Conservation (phyloP, 2,113 vertebrate genomes). For the Ginglymostoma cirratum region DNA sequence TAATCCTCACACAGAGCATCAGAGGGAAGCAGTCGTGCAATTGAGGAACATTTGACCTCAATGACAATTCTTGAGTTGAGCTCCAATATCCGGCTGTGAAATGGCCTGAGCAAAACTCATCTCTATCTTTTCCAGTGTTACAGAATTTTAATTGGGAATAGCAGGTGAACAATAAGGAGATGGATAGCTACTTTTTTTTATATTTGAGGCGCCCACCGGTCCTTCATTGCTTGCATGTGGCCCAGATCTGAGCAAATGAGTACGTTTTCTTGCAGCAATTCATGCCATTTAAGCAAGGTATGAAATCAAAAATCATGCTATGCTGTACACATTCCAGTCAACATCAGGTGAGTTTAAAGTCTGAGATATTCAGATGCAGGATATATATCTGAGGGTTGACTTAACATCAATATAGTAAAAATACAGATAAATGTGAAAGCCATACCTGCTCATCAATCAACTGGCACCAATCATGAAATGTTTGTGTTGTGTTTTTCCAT, state of each 20-base stretch:
- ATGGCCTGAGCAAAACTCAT: neutral
- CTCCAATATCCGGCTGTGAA: neutral
- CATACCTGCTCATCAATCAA: neutral
- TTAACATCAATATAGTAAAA: neutral
- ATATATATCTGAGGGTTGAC: neutral
- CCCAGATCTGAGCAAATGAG: neutral
- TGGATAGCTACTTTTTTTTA: neutral
- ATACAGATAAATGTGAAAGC: neutral
- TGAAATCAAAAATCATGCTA: neutral
- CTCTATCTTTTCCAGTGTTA: neutral
- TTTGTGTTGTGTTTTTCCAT: no score
- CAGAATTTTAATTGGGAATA: neutral
- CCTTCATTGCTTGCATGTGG: neutral
- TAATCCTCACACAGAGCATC: no score
- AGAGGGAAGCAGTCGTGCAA: no score
- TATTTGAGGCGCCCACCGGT: neutral
- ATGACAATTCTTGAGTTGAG: neutral
- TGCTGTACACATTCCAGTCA: neutral
- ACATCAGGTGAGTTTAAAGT: neutral
- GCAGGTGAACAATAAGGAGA: neutral
- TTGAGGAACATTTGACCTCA: neutral
- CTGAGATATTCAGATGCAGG: neutral
- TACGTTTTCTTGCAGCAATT: neutral
- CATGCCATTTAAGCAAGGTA: neutral
- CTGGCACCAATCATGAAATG: neutral